Evolutionary conservation across 1,140 invertebrate genomes (phyloP), one percentile per base, ranked within the genome.

Genomic region (Helicoverpa zea): DNA sequence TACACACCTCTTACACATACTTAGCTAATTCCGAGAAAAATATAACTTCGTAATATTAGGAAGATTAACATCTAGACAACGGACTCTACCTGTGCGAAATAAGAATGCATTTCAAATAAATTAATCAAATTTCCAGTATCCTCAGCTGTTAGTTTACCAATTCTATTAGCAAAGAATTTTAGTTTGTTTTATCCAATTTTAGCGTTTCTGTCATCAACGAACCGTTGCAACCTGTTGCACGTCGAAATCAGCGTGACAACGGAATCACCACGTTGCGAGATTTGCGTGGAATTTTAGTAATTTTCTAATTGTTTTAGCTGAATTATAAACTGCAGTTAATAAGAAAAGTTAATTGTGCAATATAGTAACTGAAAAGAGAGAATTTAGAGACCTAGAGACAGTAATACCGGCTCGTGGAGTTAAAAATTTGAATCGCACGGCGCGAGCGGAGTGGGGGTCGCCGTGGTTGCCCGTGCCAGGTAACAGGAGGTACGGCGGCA

Each of bases 401-500:
- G 75, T 80, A 29, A 63, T 47, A 63, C 59, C 75, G 75, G 61
- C 75, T 85, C 83, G 87, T 90, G 87, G 85, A 88, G 87, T 89
- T 90, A 84, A 88, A 90, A 90, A 88, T 88, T 88, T 88, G 81
- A 91, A 89, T 87, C 83, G 84, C 82, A 85, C 61, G 79, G 84
- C 80, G 87, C 72, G 86, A 81, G 84, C 86, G 86, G 68, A 85
- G 83, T 83, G 84, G 81, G 82, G 58, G 77, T 74, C 80, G 84
- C 83, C 84, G 90, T 87, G 85, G 76, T 82, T 86, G 84, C 82
- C 89, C 82, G 93, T 94, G 88, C 93, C 93, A 94, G 93, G 93
- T 94, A 94, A 94, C 89, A 93, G 92, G 92, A 93, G 92, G 93
- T 93, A 94, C 92, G 91, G 88, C 76, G 78, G 81, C 88, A 90